phyloP scores from a whole-genome alignment of 1,140 invertebrate genomes.

The Schlechtendalia chinensis region DNA sequence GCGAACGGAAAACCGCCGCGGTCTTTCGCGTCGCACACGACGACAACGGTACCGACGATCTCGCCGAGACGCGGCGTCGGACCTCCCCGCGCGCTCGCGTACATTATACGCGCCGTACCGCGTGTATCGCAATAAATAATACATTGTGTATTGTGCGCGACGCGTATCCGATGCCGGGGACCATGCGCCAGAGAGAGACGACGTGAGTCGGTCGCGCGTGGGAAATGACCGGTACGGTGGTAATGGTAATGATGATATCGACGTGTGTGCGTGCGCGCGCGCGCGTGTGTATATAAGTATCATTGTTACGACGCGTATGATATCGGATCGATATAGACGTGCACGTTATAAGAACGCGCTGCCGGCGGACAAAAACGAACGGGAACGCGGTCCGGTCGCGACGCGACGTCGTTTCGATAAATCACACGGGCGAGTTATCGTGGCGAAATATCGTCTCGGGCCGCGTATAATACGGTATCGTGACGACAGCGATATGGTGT shows the following conservation, averaged over 20 bases:
- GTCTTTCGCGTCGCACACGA: too few relatives aligned
- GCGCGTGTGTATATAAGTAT: background rate
- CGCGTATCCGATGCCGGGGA: too few relatives aligned
- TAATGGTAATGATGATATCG: slow-evolving; percentile 7
- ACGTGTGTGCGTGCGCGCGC: too few relatives aligned
- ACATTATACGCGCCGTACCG: background rate
- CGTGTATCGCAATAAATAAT: too few relatives aligned
- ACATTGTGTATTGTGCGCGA: too few relatives aligned
- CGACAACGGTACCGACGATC: too few relatives aligned
- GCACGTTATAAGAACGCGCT: background rate
- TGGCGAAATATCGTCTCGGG: slow-evolving; percentile 21
- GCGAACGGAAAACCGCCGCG: too few relatives aligned
- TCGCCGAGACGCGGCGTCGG: background rate
- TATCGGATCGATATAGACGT: background rate
- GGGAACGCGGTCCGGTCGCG: background rate
- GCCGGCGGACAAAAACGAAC: background rate
- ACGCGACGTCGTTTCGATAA: slow-evolving; percentile 27
- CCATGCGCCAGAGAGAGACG: too few relatives aligned
- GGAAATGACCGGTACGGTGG: slow-evolving; percentile 21
- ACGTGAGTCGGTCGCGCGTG: too few relatives aligned
- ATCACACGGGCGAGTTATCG: slow-evolving; percentile 14
- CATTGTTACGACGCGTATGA: background rate
- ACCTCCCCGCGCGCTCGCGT: background rate
- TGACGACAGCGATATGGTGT: background rate
- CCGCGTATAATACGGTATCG: background rate